Conservation (phyloP, 2,113 vertebrate species). For the Epinephelus lanceolatus region DNA sequence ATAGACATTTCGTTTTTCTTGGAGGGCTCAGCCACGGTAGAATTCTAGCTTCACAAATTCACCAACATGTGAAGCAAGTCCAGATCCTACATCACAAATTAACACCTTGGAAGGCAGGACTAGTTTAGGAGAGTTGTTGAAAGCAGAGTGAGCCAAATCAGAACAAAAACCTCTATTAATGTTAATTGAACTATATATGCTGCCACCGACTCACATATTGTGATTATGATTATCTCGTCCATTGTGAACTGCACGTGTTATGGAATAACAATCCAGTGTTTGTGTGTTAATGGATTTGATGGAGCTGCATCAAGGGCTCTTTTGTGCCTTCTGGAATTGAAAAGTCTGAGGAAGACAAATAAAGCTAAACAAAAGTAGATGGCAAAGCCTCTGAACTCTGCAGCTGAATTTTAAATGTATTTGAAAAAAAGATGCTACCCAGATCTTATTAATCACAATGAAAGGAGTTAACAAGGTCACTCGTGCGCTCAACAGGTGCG, state of each 20-base stretch:
- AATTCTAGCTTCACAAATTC: neutral
- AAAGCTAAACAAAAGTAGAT: slow-evolving; percentile 8
- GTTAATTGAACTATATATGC: neutral
- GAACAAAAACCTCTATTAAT: neutral
- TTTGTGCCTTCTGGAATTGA: slow-evolving; percentile 1
- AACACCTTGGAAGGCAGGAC: neutral
- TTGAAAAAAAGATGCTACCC: neutral
- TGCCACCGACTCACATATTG: neutral
- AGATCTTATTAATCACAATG: slow-evolving; percentile 29
- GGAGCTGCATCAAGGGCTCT: slow-evolving; percentile 53
- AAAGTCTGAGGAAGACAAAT: slow-evolving; percentile 8
- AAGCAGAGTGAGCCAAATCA: neutral
- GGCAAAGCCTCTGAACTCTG: neutral
- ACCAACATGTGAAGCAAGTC: neutral
- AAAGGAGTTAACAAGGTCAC: slow-evolving; percentile 50
- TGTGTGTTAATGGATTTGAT: slow-evolving; percentile 52
- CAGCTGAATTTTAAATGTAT: slow-evolving; percentile 30
- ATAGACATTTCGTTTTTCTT: neutral
- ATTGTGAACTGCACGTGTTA: slow-evolving; percentile 16
- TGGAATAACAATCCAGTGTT: neutral
- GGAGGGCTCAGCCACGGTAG: neutral
- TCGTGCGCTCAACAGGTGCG: slow-evolving; percentile 29
- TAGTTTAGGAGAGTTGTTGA: neutral
- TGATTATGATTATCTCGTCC: neutral
- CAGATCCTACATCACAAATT: neutral